Conservation (phyloP, 2,113 vertebrate species). For the Rattus norvegicus region GRCr8 NC_086019.1:139254001-139254500, state of each 20-base stretch:
- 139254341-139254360: neutral
- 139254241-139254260: neutral
- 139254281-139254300: no score
- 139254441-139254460: no score
- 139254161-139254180: neutral
- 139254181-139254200: neutral
- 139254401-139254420: neutral
- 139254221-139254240: neutral
- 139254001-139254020: slow-evolving; percentile 23
- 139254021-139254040: neutral
- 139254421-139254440: no score
- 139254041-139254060: neutral
- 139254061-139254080: neutral
- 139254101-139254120: neutral
- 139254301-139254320: neutral
- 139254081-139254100: neutral
- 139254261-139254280: neutral
- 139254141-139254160: neutral
- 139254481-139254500: no score
- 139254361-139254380: neutral
- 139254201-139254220: neutral
- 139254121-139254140: neutral
- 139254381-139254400: neutral
- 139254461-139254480: no score
- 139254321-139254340: neutral